phyloP scores from a whole-genome alignment of 1,140 invertebrate species.

The Tribolium madens region DNA sequence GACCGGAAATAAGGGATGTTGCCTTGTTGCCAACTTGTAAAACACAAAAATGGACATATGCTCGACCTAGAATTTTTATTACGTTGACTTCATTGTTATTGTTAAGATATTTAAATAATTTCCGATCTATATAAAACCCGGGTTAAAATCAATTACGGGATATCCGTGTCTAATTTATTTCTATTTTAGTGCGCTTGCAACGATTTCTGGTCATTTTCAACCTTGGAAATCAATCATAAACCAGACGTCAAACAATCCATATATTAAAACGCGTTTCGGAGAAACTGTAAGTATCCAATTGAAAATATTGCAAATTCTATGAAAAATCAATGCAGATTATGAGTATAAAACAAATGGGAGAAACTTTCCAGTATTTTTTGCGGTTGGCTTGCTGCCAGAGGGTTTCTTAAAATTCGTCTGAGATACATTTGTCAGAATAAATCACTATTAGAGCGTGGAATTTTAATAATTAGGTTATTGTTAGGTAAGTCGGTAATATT shows the following conservation, averaged over 20 bases:
- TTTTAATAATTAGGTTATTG: slow-evolving; percentile 39
- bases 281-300: background rate
- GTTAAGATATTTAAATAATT: slow-evolving; percentile 31
- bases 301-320: background rate
- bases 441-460: slow-evolving; percentile 37
- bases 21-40: background rate
- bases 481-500: slow-evolving; percentile 19
- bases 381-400: background rate
- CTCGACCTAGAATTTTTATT: slow-evolving; percentile 3
- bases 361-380: slow-evolving; percentile 23
- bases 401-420: slow-evolving; percentile 1
- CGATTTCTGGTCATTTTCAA: slow-evolving; percentile 43
- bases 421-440: slow-evolving; percentile 31
- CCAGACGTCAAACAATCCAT: slow-evolving; percentile 22
- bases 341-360: background rate
- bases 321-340: background rate
- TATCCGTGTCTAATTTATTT: slow-evolving; percentile 42
- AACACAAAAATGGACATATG: background rate
- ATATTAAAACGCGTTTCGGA: slow-evolving; percentile 13
- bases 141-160: slow-evolving; percentile 29
- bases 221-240: slow-evolving; percentile 41
- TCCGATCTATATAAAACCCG: slow-evolving; percentile 9
- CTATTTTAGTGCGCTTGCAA: slow-evolving; percentile 34
- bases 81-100: slow-evolving; percentile 35
- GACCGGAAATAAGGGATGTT: slow-evolving; percentile 16